Percentiles rank a stretch among this genome's conserved stretches.
These are phyloP conservation scores for Perca fluviatilis DNA, from an alignment of 2,113 vertebrate species.

Conservation along the genomic window DNA sequence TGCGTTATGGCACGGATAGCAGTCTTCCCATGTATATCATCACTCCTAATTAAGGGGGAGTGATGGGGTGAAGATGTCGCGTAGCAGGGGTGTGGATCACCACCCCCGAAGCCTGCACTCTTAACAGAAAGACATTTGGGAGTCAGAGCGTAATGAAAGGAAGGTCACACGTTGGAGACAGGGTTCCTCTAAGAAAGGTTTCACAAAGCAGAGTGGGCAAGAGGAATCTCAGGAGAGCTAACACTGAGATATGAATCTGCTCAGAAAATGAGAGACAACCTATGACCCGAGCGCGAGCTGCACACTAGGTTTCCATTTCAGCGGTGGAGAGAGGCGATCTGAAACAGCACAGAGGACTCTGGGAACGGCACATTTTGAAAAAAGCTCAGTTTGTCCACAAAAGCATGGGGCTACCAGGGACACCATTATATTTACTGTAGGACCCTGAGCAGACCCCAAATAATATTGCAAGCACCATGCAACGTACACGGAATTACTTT, in stretches of 20 bases:
- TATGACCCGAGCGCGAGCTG: slow-evolving; percentile 34
- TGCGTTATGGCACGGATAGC: slow-evolving; percentile 1
- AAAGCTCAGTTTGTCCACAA: slow-evolving; percentile 19
- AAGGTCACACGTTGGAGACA: slow-evolving; percentile 64
- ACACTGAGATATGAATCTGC: slow-evolving; percentile 51
- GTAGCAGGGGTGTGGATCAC: slow-evolving; percentile 29
- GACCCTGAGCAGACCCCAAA: neutral
- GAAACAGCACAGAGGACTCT: neutral
- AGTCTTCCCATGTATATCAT: slow-evolving; percentile 19
- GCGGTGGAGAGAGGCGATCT: slow-evolving; percentile 1
- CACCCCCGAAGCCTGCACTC: slow-evolving; percentile 14
- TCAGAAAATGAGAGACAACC: slow-evolving; percentile 64
- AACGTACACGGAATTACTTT: neutral
- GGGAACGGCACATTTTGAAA: slow-evolving; percentile 3
- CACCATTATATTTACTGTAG: neutral
- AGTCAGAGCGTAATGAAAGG: slow-evolving; percentile 62
- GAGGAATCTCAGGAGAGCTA: slow-evolving; percentile 41
- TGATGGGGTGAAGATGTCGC: slow-evolving; percentile 51
- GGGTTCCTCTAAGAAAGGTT: slow-evolving; percentile 37
- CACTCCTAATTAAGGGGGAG: slow-evolving; percentile 45
- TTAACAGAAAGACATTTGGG: slow-evolving; percentile 43
- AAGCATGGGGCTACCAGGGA: neutral
- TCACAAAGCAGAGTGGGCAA: slow-evolving; percentile 16
- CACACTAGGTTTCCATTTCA: slow-evolving; percentile 29
- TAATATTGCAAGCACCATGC: neutral